Percentiles rank a stretch among this genome's conserved stretches.
Conservation (phyloP, 37 sponge, comb jelly and placozoan species). For the Spongia lamella region DNA sequence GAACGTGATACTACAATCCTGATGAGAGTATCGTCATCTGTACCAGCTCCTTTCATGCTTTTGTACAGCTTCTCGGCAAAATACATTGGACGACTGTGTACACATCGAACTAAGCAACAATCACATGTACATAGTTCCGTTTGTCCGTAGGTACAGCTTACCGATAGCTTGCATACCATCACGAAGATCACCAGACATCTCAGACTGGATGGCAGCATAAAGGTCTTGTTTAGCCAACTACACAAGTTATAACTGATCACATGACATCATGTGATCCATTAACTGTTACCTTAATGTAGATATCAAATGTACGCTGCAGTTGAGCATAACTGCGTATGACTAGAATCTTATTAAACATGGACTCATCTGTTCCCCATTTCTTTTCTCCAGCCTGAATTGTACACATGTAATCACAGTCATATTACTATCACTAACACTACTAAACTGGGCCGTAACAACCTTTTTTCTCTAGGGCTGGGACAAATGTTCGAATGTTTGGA, state of each 20-base stretch:
- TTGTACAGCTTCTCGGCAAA: slow-evolving; percentile 94
- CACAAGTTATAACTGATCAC: not conserved
- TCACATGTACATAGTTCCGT: too few species aligned
- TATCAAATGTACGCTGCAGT: slow-evolving; percentile 88
- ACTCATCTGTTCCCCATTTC: slow-evolving; percentile 97
- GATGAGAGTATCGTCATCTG: slow-evolving; percentile 85
- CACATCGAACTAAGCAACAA: slow-evolving; percentile 85
- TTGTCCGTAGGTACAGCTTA: slow-evolving; percentile 6
- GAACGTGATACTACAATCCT: slow-evolving; percentile 77
- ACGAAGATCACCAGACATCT: slow-evolving; percentile 92
- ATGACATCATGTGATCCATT: too few species aligned
- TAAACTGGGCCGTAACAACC: too few species aligned
- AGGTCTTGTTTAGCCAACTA: slow-evolving; percentile 91
- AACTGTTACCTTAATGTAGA: slow-evolving; percentile 61
- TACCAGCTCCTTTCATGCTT: slow-evolving; percentile 93
- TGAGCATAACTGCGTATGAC: slow-evolving; percentile 81
- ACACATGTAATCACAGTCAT: too few species aligned
- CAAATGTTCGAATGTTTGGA: too few species aligned
- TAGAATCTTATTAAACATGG: slow-evolving; percentile 89
- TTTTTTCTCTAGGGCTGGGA: too few species aligned
- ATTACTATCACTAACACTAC: too few species aligned
- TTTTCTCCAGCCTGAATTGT: slow-evolving; percentile 94
- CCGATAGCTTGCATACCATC: slow-evolving; percentile 72
- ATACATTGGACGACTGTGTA: slow-evolving; percentile 69
- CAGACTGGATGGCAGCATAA: slow-evolving; percentile 80